Conservation (phyloP, 2,797 vertebrate genomes). For the Leptodactylus fallax region DNA sequence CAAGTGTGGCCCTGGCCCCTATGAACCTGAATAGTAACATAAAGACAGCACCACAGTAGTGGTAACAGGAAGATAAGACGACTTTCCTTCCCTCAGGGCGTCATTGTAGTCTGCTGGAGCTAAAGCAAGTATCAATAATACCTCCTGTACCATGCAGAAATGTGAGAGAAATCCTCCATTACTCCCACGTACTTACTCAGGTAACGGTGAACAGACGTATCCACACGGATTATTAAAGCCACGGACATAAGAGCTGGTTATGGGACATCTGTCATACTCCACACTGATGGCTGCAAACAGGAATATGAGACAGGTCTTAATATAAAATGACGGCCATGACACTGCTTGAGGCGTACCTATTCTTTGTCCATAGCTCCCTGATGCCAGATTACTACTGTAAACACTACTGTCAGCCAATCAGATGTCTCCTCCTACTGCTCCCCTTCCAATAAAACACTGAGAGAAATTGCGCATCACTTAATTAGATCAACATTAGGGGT, state of each 20-base stretch:
- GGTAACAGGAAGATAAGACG: too few species aligned
- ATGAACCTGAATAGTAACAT: too few species aligned
- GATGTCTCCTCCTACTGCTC: neutral
- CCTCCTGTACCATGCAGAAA: neutral
- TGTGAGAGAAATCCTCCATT: neutral
- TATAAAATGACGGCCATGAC: too few species aligned
- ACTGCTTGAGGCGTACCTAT: too few species aligned
- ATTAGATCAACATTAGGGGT: too few species aligned
- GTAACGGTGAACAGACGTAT: conserved; percentile 71
- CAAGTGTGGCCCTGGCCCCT: too few species aligned
- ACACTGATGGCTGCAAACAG: conserved; percentile 69
- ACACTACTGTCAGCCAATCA: neutral
- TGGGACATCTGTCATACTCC: conserved; percentile 69
- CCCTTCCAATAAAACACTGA: neutral
- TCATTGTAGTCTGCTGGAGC: too few species aligned
- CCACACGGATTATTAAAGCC: conserved; percentile 74
- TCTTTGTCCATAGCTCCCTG: neutral
- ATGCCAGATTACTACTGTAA: neutral
- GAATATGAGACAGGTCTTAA: neutral
- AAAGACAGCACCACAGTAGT: too few species aligned
- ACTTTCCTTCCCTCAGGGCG: too few species aligned
- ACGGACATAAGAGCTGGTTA: conserved; percentile 67
- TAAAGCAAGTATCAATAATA: neutral
- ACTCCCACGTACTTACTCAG: conserved; percentile 69
- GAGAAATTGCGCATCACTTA: too few species aligned